Conservation (phyloP, 2,888 invertebrate genomes). For the Cotesia congregata region DNA sequence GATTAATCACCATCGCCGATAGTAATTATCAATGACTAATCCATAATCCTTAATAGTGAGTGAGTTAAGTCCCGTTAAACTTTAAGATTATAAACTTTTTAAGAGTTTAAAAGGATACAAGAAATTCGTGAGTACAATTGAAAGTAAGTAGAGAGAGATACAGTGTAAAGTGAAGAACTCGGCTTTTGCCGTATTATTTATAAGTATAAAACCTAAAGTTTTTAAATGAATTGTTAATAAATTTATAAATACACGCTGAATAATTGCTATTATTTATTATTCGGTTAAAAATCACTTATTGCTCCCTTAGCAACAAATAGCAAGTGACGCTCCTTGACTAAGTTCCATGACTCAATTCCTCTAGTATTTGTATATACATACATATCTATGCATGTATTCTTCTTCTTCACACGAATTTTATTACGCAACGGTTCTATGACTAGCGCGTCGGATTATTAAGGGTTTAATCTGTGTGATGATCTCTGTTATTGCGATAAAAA, state of each 20-base stretch:
- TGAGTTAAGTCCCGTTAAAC: not conserved
- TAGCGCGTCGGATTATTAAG: too few relatives aligned
- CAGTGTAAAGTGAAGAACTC: not conserved
- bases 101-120: not conserved
- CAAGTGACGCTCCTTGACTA: constrained; percentile 14
- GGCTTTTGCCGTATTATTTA: not conserved
- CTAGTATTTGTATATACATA: not conserved
- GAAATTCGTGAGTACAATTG: not conserved
- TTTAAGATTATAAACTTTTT: not conserved
- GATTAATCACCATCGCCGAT: too few relatives aligned
- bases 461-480: too few relatives aligned
- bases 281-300: not conserved
- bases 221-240: not conserved
- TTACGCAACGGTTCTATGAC: constrained; percentile 10
- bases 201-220: not conserved
- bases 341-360: not conserved
- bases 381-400: not conserved
- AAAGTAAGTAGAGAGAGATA: not conserved
- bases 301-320: constrained; percentile 4
- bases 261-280: not conserved
- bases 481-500: too few relatives aligned
- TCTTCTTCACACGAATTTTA: not conserved
- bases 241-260: not conserved
- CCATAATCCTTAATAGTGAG: not conserved
- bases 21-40: not conserved